Evolutionary conservation across 2,797 vertebrate genomes (phyloP).

Genomic region (Gallinago nigripennis): DNA sequence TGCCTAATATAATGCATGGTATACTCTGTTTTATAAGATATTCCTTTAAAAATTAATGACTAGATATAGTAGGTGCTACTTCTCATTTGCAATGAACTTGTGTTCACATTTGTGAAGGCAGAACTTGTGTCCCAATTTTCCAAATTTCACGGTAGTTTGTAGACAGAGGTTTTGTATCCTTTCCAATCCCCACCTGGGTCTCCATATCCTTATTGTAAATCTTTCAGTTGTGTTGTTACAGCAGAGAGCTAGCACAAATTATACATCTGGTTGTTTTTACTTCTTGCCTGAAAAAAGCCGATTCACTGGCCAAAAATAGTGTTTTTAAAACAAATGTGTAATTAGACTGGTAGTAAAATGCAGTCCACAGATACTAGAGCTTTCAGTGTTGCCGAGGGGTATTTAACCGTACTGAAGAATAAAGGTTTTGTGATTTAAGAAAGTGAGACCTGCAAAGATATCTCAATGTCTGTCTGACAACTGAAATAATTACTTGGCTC

Average conservation of each 20-base stretch:
- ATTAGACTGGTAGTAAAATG: background rate
- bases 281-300: background rate
- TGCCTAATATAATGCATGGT: rapidly evolving
- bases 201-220: background rate
- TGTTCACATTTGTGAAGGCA: background rate
- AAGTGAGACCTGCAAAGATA: background rate
- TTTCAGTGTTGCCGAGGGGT: background rate
- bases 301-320: background rate
- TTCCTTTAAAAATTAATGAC: background rate
- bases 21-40: background rate
- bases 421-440: background rate
- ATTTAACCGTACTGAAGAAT: background rate
- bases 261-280: background rate
- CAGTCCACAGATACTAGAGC: background rate
- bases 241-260: background rate
- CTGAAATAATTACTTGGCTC: background rate
- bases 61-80: background rate
- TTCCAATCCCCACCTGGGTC: background rate
- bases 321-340: background rate
- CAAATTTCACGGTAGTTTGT: background rate
- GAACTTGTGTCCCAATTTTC: background rate
- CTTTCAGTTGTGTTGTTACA: background rate
- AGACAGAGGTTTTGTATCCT: background rate
- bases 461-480: background rate
- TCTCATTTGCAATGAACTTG: background rate